Conservation (phyloP, 2,113 vertebrate species). For the Diadophis punctatus region DNA sequence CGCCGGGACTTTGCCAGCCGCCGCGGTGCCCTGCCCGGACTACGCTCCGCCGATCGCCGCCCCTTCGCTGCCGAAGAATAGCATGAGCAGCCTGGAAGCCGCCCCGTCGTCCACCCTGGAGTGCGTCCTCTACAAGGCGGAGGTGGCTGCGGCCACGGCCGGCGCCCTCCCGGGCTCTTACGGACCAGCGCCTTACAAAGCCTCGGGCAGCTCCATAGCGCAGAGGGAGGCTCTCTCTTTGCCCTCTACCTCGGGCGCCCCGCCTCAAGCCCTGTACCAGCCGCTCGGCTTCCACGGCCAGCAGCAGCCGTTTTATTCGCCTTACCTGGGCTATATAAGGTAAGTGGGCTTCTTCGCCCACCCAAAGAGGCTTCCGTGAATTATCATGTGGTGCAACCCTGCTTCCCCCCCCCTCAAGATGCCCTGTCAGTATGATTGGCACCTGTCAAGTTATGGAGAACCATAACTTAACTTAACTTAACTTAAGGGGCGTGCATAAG, state of each 20-base stretch:
- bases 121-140: slow-evolving; percentile 68
- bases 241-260: slow-evolving; percentile 39
- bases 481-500: too few species aligned
- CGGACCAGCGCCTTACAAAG: slow-evolving; percentile 41
- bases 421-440: not conserved
- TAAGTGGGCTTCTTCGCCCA: slow-evolving; percentile 39
- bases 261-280: slow-evolving; percentile 58
- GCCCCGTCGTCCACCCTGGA: slow-evolving; percentile 51
- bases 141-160: slow-evolving; percentile 12
- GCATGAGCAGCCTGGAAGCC: not conserved
- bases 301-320: slow-evolving; percentile 65
- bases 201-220: slow-evolving; percentile 33
- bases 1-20: slow-evolving; percentile 17
- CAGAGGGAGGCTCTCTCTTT: slow-evolving; percentile 57
- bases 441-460: too few species aligned
- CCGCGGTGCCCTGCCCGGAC: slow-evolving; percentile 34
- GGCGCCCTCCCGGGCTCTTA: slow-evolving; percentile 8
- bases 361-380: not conserved
- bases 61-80: not conserved
- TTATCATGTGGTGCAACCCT: not conserved
- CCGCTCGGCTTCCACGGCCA: slow-evolving; percentile 63
- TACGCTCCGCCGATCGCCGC: slow-evolving; percentile 20
- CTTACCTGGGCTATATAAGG: slow-evolving; percentile 72
- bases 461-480: too few species aligned
- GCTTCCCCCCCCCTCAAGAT: not conserved